Conservation (phyloP, 2,113 vertebrate species). For the Galeopterus variegatus region DNA sequence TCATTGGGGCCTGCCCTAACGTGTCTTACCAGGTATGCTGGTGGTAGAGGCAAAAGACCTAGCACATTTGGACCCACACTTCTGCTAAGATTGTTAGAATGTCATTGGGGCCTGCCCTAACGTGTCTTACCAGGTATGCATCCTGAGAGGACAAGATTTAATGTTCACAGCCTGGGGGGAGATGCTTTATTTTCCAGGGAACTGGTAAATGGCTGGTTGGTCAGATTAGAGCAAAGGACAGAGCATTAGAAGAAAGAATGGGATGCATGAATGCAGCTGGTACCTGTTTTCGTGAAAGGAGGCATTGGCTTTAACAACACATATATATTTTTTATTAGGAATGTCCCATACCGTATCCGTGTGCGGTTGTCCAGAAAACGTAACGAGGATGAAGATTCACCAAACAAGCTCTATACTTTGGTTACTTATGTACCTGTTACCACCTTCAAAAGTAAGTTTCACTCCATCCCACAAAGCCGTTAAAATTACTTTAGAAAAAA, state of each 20-base stretch:
- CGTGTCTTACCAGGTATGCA: rapidly evolving
- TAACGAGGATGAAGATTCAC: conserved; percentile 98
- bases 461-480: neutral
- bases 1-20: neutral
- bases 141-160: neutral
- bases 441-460: conserved; percentile 95
- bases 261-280: neutral
- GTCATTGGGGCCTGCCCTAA: neutral
- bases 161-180: no score
- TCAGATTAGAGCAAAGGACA: neutral
- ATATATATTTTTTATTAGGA: conserved; percentile 86
- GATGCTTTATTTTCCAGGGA: neutral
- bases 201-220: neutral
- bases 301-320: neutral
- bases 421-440: conserved; percentile 97
- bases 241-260: neutral
- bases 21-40: neutral
- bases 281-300: neutral
- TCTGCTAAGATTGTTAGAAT: neutral
- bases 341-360: conserved; percentile 96
- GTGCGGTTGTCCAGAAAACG: conserved; percentile 97
- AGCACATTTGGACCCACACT: no score
- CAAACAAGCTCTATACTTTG: conserved; percentile 98
- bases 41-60: neutral
- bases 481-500: neutral